Conservation (phyloP, 1,140 invertebrate genomes). For the Hyles euphorbiae region DNA sequence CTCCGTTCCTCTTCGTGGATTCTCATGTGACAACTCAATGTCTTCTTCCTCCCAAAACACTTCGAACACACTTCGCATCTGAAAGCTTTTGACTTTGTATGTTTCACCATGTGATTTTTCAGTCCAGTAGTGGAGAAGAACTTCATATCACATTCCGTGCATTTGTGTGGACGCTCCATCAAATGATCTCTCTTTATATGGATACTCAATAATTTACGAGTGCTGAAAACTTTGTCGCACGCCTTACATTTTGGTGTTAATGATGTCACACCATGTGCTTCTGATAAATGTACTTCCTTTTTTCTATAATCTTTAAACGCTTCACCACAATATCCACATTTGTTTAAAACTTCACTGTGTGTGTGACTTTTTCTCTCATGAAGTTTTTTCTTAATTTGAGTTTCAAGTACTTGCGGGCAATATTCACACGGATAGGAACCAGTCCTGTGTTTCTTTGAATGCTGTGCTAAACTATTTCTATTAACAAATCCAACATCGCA, state of each 20-base stretch:
- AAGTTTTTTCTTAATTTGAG: conserved; percentile 29
- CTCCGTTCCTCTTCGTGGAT: conserved; percentile 31
- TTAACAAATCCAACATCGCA: conserved; percentile 48
- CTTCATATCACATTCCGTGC: conserved; percentile 31
- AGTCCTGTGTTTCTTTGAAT: conserved; percentile 36
- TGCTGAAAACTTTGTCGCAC: conserved; percentile 42
- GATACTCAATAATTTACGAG: conserved; percentile 29
- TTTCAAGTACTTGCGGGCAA: conserved; percentile 39
- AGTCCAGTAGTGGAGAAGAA: conserved; percentile 36
- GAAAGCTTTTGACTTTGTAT: conserved; percentile 83
- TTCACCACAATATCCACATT: conserved; percentile 44
- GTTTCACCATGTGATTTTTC: conserved; percentile 61
- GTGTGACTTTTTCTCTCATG: conserved; percentile 32
- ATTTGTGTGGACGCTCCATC: conserved; percentile 43
- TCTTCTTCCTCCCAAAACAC: conserved; percentile 62
- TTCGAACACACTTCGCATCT: conserved; percentile 79
- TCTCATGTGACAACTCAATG: conserved; percentile 40
- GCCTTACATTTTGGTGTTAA: conserved; percentile 40
- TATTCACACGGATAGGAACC: conserved; percentile 35
- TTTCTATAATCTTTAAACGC: conserved; percentile 37
- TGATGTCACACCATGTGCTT: conserved; percentile 33
- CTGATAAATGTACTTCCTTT: conserved; percentile 42
- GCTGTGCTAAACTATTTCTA: conserved; percentile 24
- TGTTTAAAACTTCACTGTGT: conserved; percentile 35
- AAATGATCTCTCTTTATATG: conserved; percentile 52